These are phyloP conservation scores for Trichomycterus rosablanca DNA, from an alignment of 2,113 vertebrate genomes.

Conservation along the genomic window DNA sequence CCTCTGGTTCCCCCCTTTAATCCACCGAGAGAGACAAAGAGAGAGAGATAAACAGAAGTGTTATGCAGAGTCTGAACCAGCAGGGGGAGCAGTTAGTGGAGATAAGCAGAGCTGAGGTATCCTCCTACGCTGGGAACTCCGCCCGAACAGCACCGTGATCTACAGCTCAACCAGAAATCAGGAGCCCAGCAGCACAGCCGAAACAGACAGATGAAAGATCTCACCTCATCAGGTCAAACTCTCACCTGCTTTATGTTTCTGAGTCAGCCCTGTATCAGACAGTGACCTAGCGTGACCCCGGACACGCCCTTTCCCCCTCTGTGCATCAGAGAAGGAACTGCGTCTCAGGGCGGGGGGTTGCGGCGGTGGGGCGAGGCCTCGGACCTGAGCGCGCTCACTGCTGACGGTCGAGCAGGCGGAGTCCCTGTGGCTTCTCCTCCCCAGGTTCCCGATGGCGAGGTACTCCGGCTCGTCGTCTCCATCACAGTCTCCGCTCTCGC, in stretches of 20 bases:
- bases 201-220: too few relatives aligned
- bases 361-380: background rate
- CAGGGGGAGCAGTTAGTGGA: constrained; percentile 15
- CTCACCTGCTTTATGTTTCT: constrained; percentile 78
- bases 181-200: background rate
- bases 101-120: background rate
- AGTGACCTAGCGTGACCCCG: constrained; percentile 83
- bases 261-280: constrained; percentile 83
- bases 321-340: constrained; percentile 89
- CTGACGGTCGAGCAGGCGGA: constrained; percentile 58
- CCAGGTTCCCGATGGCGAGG: constrained; percentile 89
- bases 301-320: constrained; percentile 57
- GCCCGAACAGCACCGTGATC: too few relatives aligned
- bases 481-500: constrained; percentile 72
- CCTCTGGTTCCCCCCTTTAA: constrained; percentile 79
- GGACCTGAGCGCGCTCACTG: constrained; percentile 38
- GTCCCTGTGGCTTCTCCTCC: constrained; percentile 65
- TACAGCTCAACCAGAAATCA: too few relatives aligned
- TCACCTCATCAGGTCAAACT: too few relatives aligned
- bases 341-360: constrained; percentile 62
- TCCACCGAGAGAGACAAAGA: constrained; percentile 44
- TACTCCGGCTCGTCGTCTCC: constrained; percentile 90
- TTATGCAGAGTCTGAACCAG: constrained; percentile 33
- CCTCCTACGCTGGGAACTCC: too few relatives aligned
- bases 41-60: constrained; percentile 55